These are phyloP conservation scores for Cyclophora punctaria DNA, from an alignment of 2,888 invertebrate species.

Conservation along the genomic window DNA sequence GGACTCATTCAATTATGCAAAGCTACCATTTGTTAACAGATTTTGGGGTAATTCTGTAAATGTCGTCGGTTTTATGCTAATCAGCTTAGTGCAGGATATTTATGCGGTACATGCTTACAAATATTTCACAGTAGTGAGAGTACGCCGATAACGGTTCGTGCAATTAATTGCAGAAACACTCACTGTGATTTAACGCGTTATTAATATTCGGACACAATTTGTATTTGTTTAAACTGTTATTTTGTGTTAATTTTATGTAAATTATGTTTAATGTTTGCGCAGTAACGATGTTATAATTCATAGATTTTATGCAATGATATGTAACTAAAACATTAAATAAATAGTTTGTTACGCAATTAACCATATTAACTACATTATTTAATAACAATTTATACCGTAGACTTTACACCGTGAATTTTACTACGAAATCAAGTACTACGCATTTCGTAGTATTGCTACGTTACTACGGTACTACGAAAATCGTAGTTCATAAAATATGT, in stretches of 20 bases:
- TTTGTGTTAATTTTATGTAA: constrained; percentile 56
- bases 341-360: no score
- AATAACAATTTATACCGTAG: no score
- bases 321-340: no score
- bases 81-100: constrained; percentile 69
- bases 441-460: no score
- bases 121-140: constrained; percentile 47
- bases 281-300: no score
- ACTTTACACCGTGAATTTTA: no score
- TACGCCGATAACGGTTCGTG: constrained; percentile 55
- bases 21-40: constrained; percentile 72
- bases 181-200: constrained; percentile 57
- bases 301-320: constrained; percentile 4
- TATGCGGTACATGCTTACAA: constrained; percentile 60
- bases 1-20: constrained; percentile 67
- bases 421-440: no score
- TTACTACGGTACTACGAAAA: no score
- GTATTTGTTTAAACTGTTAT: constrained; percentile 55
- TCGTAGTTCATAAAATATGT: no score
- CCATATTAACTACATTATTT: no score
- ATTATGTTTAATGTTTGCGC: constrained; percentile 27
- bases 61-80: constrained; percentile 67
- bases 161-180: constrained; percentile 67
- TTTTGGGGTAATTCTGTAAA: constrained; percentile 63
- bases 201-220: constrained; percentile 43